Evolutionary conservation across 2,797 vertebrate species (phyloP), one percentile per base, ranked within the genome.

Genomic region (Sebastes taczanowskii): DNA sequence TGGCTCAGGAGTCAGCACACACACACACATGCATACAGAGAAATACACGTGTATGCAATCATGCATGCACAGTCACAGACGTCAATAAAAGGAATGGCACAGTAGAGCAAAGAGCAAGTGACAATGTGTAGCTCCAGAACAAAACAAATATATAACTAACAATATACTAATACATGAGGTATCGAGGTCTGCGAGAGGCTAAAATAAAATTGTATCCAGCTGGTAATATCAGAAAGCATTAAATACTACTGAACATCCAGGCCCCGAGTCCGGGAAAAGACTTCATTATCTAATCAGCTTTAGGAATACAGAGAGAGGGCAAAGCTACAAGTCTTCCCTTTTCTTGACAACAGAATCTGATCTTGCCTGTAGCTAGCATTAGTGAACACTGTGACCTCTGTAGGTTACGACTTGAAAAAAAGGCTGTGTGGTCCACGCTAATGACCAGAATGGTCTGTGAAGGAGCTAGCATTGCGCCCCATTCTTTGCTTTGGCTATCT

Each of bases 401-500:
- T 74, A 89, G 87, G 90, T 89, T 82, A 84, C 30, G 53, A 49
- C 75, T 85, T 83, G 78, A 78, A 80, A 62, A 86, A 38, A 70
- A 78, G 61, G 71, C 78, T 80, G 70, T n/a, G 71, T 55, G 59
- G 80, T 84, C 42, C 25, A 68, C 42, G 5, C 82, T 91, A 93
- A 93, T 92, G 90, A 94, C 86, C 85, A 81, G n/a, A 68, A 76
- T 60, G 60, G 72, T 85, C 56, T 83, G 84, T 81, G 74, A 89
- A 79, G 77, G 71, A 71, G 69, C 74, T 6, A 42, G 49, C 71
- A 38, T 7, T 52, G 58, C 30, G 71, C 61, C 78, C 84, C 55
- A 29, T 70, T 75, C 73, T 78, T 84, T 71, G 79, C 66, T 79
- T 74, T 64, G 78, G 46, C 73, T 69, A 83, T 86, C 80, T 84